phyloP scores from a whole-genome alignment of 2,888 invertebrate species.

The Monopis laevigella region DNA sequence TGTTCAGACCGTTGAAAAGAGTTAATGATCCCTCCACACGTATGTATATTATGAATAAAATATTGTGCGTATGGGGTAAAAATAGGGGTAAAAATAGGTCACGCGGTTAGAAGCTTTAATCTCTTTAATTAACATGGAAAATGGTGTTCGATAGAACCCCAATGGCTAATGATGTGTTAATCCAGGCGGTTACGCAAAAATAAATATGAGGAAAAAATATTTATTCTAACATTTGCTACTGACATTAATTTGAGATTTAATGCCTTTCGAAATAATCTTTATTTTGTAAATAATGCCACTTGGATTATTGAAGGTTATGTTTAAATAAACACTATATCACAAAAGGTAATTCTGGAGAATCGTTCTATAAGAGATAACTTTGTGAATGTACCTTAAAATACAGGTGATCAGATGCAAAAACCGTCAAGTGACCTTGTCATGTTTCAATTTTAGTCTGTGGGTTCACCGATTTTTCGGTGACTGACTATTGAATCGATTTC shows the following conservation, averaged over 20 bases:
- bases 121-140: conserved; percentile 59
- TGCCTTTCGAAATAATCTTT: too few species aligned
- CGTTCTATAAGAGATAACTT: too few species aligned
- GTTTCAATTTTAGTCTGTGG: too few species aligned
- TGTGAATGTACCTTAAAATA: too few species aligned
- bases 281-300: too few species aligned
- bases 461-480: too few species aligned
- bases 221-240: conserved; percentile 20
- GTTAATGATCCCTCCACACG: background rate
- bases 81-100: conserved; percentile 61
- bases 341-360: too few species aligned
- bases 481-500: too few species aligned
- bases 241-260: background rate
- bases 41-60: conserved; percentile 9
- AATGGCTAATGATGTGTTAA: conserved; percentile 56
- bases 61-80: conserved; percentile 32
- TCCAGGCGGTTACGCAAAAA: conserved; percentile 19
- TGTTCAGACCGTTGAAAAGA: conserved; percentile 45
- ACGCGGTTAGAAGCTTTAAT: conserved; percentile 43
- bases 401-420: too few species aligned
- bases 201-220: conserved; percentile 5
- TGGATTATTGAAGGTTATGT: too few species aligned
- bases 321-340: too few species aligned
- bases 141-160: conserved; percentile 52
- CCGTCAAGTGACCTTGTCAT: too few species aligned